Base-by-base conservation (phyloP, 2,797 vertebrate genomes). In the Myotis findleyi region DNA sequence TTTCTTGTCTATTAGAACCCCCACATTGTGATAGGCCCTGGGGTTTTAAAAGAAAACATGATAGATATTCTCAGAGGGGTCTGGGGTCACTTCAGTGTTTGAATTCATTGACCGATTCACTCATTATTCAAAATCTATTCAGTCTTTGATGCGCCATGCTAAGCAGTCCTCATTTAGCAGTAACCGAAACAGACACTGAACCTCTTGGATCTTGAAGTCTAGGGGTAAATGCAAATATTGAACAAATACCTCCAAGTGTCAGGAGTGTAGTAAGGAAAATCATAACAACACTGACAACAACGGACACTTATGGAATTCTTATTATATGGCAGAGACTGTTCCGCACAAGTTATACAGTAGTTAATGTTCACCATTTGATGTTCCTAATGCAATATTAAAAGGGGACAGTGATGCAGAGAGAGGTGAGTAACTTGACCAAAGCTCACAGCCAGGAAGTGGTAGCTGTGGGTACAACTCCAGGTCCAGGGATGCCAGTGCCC, bases 231-330 rank as follows among this genome's bases (percentile, higher is more conserved):
- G 57, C 55, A 66, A 72, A 83, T 79, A 79, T 49, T 53, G 38
- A 96, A 92, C 16, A 95, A 94, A 92, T 86, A 90, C 88, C 21
- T 93, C 57, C 33, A 57, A 62, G 47, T 71, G 79, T 73, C 83
- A 53, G 88, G 47, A 75, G 53, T 86, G 23, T 47, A 81, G 41
- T 59, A 66, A 79, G 71, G 57, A 93, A 81, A 92, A 66, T 27
- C 59, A 10, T 66, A 10, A 79, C 14, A 30, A 76, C 41, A 20
- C 41, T 9, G 47, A 62, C 5, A 53, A n/a, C 68, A 69, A 72
- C n/a, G 5, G 73, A 88, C 23, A 66, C 73, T n/a, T 81, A 53
- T 2, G 0, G 38, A 53, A 75, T 68, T 93, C 25, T 55, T 87
- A 71, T 53, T 21, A 8, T 10, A 41, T 20, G 11, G 25, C 38